Evolutionary conservation across 2,888 invertebrate species (phyloP).

Genomic region (Caenorhabditis parvicauda): DNA sequence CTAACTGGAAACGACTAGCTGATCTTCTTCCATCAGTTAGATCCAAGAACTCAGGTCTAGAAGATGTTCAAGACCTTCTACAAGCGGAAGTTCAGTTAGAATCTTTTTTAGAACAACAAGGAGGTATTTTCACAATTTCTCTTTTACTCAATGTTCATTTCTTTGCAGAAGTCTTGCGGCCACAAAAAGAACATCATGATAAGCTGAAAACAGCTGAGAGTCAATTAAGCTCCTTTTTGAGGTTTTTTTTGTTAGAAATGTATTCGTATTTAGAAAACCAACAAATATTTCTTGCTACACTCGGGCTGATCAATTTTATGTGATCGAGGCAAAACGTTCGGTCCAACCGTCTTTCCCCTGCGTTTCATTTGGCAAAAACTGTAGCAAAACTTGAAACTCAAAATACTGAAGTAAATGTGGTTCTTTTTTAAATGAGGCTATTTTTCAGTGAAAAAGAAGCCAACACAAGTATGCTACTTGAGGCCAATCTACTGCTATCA

Average conservation of each 20-base stretch:
- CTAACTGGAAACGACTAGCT: slow-evolving; percentile 50
- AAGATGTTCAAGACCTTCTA: slow-evolving; percentile 39
- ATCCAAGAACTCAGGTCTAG: slow-evolving; percentile 46
- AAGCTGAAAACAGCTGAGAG: slow-evolving; percentile 28
- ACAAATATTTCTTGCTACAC: too few species aligned
- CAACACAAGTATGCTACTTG: slow-evolving; percentile 40
- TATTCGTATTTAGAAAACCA: too few species aligned
- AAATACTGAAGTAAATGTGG: too few species aligned
- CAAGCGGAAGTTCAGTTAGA: slow-evolving; percentile 49
- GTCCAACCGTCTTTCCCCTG: too few species aligned
- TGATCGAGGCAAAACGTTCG: too few species aligned
- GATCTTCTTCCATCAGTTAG: slow-evolving; percentile 46
- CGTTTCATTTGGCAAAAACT: too few species aligned
- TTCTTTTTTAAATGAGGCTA: too few species aligned
- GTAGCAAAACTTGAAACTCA: too few species aligned
- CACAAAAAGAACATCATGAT: slow-evolving; percentile 16
- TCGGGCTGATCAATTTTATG: too few species aligned
- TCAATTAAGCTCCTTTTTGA: slow-evolving; percentile 17
- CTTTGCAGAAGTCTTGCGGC: slow-evolving; percentile 25
- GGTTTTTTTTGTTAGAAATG: too few species aligned
- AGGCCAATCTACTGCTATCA: slow-evolving; percentile 80
- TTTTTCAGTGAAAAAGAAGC: slow-evolving; percentile 22
- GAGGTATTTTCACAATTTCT: too few species aligned
- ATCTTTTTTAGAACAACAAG: slow-evolving; percentile 40
- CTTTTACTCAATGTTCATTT: too few species aligned